phyloP scores from a whole-genome alignment of 2,888 invertebrate species.

The Tachina fera region DNA sequence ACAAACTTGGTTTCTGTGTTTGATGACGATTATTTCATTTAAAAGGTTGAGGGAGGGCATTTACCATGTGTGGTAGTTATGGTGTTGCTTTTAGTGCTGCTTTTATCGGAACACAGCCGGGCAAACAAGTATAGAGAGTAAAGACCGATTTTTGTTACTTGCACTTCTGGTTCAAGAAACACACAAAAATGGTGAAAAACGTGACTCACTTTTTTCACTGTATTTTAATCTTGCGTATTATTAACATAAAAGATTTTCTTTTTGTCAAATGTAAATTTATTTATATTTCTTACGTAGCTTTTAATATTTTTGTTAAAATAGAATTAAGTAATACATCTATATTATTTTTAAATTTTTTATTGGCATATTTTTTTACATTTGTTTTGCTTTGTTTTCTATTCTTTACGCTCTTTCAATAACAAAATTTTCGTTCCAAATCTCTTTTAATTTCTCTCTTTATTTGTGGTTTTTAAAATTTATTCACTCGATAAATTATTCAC shows the following conservation, averaged over 20 bases:
- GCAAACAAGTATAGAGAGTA: conserved; percentile 60
- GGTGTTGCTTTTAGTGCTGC: conserved; percentile 28
- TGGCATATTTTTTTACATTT: conserved; percentile 40
- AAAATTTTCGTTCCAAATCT: background rate
- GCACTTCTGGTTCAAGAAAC: conserved; percentile 18
- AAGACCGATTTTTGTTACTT: conserved; percentile 3
- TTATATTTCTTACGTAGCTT: conserved; percentile 37
- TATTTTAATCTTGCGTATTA: conserved; percentile 13
- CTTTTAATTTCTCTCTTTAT: conserved; percentile 9
- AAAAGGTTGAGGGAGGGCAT: conserved; percentile 26
- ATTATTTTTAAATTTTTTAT: conserved; percentile 28
- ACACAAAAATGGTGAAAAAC: conserved; percentile 37
- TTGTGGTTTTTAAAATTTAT: conserved; percentile 12
- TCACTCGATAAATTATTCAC: conserved; percentile 17
- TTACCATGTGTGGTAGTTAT: conserved; percentile 48
- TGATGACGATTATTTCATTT: conserved; percentile 15
- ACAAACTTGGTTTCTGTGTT: conserved; percentile 13
- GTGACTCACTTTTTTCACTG: conserved; percentile 64
- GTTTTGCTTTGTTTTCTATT: conserved; percentile 48
- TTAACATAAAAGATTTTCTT: background rate
- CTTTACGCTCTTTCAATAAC: conserved; percentile 17
- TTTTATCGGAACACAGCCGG: conserved; percentile 45
- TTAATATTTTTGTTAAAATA: conserved; percentile 47
- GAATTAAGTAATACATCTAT: conserved; percentile 23
- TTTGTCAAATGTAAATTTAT: conserved; percentile 14